phyloP scores from a whole-genome alignment of 1,140 invertebrate species.

The Polypedilum vanderplanki region DNA sequence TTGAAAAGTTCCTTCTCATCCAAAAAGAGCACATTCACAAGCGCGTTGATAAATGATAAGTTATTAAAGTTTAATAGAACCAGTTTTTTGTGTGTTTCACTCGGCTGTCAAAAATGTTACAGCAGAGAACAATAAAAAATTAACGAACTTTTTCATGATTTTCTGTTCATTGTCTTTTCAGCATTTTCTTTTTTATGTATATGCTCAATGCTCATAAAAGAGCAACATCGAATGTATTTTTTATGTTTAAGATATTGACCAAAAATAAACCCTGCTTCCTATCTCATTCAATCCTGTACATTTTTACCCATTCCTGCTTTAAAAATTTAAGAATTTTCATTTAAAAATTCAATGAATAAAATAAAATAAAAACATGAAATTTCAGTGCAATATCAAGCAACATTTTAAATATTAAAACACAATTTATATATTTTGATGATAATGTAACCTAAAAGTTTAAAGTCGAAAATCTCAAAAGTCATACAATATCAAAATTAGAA shows the following conservation, averaged over 20 bases:
- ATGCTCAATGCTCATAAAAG: neutral
- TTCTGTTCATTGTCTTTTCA: constrained; percentile 15
- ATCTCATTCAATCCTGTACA: too few relatives aligned
- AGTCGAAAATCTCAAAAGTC: too few relatives aligned
- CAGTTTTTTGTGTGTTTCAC: neutral
- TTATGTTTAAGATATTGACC: neutral
- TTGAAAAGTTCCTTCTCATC: neutral
- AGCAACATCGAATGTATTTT: neutral
- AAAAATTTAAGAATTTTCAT: too few relatives aligned
- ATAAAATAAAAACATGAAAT: too few relatives aligned
- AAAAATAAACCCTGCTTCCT: too few relatives aligned
- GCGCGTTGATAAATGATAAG: constrained; percentile 17
- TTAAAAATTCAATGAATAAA: too few relatives aligned
- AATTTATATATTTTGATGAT: too few relatives aligned
- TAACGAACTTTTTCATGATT: constrained; percentile 19
- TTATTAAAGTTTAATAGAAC: constrained; percentile 20
- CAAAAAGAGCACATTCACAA: neutral
- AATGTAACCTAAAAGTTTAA: too few relatives aligned
- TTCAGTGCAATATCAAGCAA: too few relatives aligned
- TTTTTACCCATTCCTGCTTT: too few relatives aligned
- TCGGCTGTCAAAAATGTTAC: constrained; percentile 17
- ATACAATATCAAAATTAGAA: too few relatives aligned
- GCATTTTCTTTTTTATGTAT: neutral
- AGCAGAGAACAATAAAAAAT: constrained; percentile 19
- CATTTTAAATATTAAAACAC: too few relatives aligned